Conservation (phyloP, 2,797 vertebrate species). For the Acanthornis magna region DNA sequence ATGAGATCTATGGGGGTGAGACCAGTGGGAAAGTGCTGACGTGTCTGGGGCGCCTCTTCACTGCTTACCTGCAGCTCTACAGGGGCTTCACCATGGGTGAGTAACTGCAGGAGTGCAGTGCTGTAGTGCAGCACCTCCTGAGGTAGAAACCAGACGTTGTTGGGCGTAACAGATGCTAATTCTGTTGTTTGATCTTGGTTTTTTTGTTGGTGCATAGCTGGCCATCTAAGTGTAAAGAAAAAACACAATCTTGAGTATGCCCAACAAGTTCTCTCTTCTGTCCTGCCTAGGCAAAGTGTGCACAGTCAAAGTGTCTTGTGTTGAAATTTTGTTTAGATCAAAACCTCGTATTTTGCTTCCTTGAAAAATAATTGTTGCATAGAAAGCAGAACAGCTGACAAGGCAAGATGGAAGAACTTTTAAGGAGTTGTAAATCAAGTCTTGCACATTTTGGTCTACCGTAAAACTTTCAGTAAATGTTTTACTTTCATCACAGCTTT, state of each 20-base stretch:
- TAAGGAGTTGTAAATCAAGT: not conserved
- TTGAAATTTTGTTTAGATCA: not conserved
- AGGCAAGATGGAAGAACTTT: not conserved
- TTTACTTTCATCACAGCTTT: not conserved
- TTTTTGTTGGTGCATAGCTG: not conserved
- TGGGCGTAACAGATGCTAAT: not conserved
- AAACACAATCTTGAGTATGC: not conserved
- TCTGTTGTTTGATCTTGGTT: not conserved
- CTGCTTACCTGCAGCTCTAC: slow-evolving; percentile 94
- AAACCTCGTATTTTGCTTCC: not conserved
- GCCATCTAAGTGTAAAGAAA: not conserved
- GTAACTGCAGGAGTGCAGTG: not conserved
- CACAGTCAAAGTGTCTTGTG: not conserved
- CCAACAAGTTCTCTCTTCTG: not conserved
- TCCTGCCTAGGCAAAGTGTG: not conserved
- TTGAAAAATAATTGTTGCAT: not conserved
- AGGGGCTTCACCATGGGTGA: slow-evolving; percentile 93
- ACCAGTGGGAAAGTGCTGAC: slow-evolving; percentile 92
- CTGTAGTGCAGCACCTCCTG: not conserved
- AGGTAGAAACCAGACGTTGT: not conserved
- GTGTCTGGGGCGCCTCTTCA: slow-evolving; percentile 93
- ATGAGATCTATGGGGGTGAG: slow-evolving; percentile 91
- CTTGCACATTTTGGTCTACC: not conserved
- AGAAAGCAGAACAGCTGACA: not conserved
- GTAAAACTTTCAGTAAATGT: not conserved